Base-by-base conservation (phyloP, 2,113 vertebrate species). In the Campylomormyrus numenius region DNA sequence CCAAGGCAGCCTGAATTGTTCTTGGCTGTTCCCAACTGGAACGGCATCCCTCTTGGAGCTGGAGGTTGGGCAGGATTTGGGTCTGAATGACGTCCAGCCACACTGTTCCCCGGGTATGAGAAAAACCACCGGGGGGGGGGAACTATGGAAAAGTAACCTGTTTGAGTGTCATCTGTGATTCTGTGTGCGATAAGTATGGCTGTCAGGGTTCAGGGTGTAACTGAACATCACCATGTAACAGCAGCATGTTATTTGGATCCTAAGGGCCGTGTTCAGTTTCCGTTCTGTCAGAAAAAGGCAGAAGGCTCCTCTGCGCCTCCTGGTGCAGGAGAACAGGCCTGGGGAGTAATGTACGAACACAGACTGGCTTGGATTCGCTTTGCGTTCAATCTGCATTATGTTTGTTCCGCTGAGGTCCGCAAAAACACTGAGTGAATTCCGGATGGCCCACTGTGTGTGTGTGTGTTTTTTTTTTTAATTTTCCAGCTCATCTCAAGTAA, bases 71-170 rank as follows among this genome's bases (percentile, higher is more conserved):
- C 27, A 11, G 50, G 88, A 45, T 74, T 62, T 74, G n/a, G 88
- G 58, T 88, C 42, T 88, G 88, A 88, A 48, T 74, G 88, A 74
- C 88, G 27, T 74, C 62, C 88, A 88, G 24, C 39, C 24, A 3
- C 62, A 50, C 1, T 74, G 45, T 45, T 6, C 15, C 19, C 58
- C 13, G 46, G 10, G 35, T 48, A 74, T 9, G 39, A 74, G 42
- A 3, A n/a, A 24, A 87, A 35, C 56, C 50, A 87, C 46, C 6
- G 11, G 4, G 27, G 15, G 31, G 15, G 31, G 11, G 17, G 11
- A 4, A 11, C 86, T 27, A 50, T 11, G 84, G 24, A 85, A 49
- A 24, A 85, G 83, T 46, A 49, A 48, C 24, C 42, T 45, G 24
- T 48, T 27, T 85, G 42, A 85, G 83, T 45, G 24, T 5, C 13